Evolutionary conservation across 2,888 invertebrate species (phyloP).

Genomic region (Pheosia tremula): DNA sequence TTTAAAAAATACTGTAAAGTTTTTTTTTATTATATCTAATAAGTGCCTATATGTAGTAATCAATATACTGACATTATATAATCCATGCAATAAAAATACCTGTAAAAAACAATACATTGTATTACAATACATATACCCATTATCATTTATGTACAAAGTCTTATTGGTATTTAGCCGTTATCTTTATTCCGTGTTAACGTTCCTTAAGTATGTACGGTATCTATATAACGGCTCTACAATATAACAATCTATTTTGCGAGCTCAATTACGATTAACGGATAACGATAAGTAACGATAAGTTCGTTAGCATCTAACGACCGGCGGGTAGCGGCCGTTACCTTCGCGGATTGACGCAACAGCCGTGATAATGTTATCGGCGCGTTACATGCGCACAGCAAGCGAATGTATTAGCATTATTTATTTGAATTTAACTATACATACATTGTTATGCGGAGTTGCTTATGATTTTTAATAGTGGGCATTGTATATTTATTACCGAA

Average conservation of each 20-base stretch:
- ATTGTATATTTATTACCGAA: no score
- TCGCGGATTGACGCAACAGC: conserved; percentile 35
- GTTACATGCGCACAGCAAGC: not conserved
- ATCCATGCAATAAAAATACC: no score
- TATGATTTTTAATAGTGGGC: not conserved
- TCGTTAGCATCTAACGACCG: conserved; percentile 50
- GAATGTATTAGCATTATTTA: not conserved
- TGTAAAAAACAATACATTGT: no score
- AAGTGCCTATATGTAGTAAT: no score
- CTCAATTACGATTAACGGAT: conserved; percentile 54
- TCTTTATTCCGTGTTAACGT: not conserved
- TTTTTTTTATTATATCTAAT: no score
- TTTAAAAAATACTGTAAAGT: no score
- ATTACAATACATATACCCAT: no score
- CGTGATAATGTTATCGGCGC: conserved; percentile 29
- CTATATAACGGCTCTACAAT: conserved; percentile 14
- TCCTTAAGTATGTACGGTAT: not conserved
- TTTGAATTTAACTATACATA: not conserved
- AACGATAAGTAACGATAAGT: conserved; percentile 52
- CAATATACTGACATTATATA: no score
- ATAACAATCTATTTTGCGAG: conserved; percentile 17
- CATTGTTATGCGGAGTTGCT: not conserved
- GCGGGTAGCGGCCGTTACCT: conserved; percentile 55
- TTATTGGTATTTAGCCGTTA: not conserved
- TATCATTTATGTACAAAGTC: not conserved